Conservation (phyloP, 2,797 vertebrate genomes). For the Parambassis ranga region DNA sequence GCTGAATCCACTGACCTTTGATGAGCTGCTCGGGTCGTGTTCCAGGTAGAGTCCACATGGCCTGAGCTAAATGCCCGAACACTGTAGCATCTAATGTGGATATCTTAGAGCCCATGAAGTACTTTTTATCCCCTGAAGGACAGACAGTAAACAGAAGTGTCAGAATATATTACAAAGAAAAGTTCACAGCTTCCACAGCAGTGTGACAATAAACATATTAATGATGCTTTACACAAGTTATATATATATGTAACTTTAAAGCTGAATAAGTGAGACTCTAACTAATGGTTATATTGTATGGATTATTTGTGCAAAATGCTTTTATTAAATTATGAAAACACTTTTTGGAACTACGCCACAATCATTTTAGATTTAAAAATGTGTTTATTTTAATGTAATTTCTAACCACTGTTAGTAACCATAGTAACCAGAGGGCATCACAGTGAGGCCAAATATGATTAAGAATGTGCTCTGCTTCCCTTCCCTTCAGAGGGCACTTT, state of each 20-base stretch:
- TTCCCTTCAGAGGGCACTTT: neutral
- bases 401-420: neutral
- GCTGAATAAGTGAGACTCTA: too few species aligned
- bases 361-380: too few species aligned
- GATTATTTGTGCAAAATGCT: too few species aligned
- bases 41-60: slow-evolving; percentile 97
- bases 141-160: slow-evolving; percentile 15
- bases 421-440: neutral
- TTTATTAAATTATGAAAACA: neutral
- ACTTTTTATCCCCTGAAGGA: slow-evolving; percentile 93
- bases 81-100: slow-evolving; percentile 95
- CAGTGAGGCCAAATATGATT: neutral
- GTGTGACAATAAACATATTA: neutral
- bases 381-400: neutral
- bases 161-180: neutral
- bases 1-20: slow-evolving; percentile 85
- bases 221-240: too few species aligned
- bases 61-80: slow-evolving; percentile 95
- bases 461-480: neutral
- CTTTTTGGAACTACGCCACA: neutral
- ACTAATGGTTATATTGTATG: too few species aligned
- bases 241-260: too few species aligned
- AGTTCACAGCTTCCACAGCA: neutral
- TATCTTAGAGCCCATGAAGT: slow-evolving; percentile 95
- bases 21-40: slow-evolving; percentile 93